Base-by-base conservation (phyloP, 2,888 invertebrate genomes). In the Hirtodrosophila histrioides region DNA sequence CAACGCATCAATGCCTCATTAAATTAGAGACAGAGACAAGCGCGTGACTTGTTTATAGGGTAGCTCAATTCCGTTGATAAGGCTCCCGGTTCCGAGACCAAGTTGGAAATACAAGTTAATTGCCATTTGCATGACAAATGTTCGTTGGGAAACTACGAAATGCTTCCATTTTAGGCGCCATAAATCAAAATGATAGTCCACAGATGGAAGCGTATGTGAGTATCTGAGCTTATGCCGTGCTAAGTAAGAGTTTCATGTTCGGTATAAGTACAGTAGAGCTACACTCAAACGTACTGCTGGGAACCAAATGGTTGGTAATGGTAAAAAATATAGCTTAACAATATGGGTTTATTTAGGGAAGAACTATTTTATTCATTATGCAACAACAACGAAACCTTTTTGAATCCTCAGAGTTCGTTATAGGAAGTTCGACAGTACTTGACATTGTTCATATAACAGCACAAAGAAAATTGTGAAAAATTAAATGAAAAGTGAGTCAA, bases 1-100 rank as follows among this genome's bases (percentile, higher is more conserved):
- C 49, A 71, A 79, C 80, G 85, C 85, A 65, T 84, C 85, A 77
- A 79, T 85, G 85, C 77, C 62, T 56, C 64, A 62, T 53, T 55
- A 81, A 84, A 83, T 81, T 83, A 63, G 58, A 57, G 63, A 61
- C 57, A 53, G 69, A 33, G 43, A 69, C 70, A 81, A 64, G 62
- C 75, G 63, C 72, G 69, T 77, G 68, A 76, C 53, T 67, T 75
- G 66, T 53, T 70, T 62, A 54, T 60, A 49, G 48, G 49, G 63
- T 23, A 51, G 17, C 45, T 27, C 9, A 17, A 49, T 35, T 8
- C 11, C 35, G n/a, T 44, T 37, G 54, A 67, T 62, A 53, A 57
- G 56, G 41, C 8, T 36, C 10, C 17, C 31, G 6, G 17, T 31
- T 12, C 24, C 23, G 31, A 53, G 9, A 35, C 6, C 11, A 11